Evolutionary conservation across 2,113 vertebrate species (phyloP), one percentile per base, ranked within the genome.

Genomic region (Halichoeres trimaculatus): DNA sequence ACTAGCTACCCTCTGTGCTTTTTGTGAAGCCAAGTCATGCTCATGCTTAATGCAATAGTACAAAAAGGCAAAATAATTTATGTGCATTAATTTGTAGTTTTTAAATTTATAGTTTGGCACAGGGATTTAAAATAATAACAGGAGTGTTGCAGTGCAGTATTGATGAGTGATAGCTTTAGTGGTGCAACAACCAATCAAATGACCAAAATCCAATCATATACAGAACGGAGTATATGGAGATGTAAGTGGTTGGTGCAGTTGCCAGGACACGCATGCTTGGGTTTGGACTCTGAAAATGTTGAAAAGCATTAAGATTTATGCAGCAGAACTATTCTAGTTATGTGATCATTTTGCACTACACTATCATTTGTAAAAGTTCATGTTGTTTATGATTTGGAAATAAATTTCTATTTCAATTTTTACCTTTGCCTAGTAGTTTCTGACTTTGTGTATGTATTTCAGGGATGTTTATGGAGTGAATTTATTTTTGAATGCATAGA

Each of bases 331-430:
- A 17, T 5, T 54, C 14, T 1, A 13, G 1, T 35, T 40, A 20
- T 38, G 35, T 70, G 38, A 5, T 52, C 3, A 12, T 54, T 17
- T 61, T 56, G 17, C 8, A 40, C 12, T 61, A 16, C 22, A 14
- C 10, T 26, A 5, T 10, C 5, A 48, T 50, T 14, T 61, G 10
- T 16, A 34, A 54, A 60, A 23, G 20, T 2, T 19, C 20, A 68
- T 74, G 61, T 52, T 17, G 36, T 5, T 26, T 5, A 54, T 26
- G 10, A 13, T 50, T 9, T 69, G 19, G 7, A 62, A 63, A 74
- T 52, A 57, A 36, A 69, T 45, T 41, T 13, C 3, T 36, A 3
- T 43, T 12, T 23, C 10, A 50, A 19, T 40, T 63, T 23, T 62
- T 13, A 34, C 1, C 52, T 56, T 20, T 35, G n/a, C 43, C 0